Base-by-base conservation (phyloP, 2,113 vertebrate genomes). In the Heliornis fulica region DNA sequence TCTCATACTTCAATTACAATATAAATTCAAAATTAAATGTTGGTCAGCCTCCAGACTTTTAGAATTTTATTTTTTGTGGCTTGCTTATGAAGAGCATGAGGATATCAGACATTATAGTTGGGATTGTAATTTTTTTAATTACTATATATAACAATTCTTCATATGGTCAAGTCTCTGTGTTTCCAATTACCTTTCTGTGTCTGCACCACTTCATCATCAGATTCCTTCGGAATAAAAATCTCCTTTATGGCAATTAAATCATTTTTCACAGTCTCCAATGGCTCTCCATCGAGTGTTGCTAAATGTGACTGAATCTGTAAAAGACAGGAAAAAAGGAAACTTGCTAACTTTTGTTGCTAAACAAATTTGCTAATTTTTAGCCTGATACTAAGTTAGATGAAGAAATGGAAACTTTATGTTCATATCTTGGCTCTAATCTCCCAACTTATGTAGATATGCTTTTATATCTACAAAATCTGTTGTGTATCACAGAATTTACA, bases 221-320 rank as follows among this genome's bases (percentile, higher is more conserved):
- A 97, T 46, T 98, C 98, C 80, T 98, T 98, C 45, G 98, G 97
- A 94, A 98, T 72, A 95, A 99, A 99, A 96, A 99, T 98, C 50
- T 99, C 98, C 96, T 99, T 99, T 96, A 99, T 99, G 76, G 98
- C 97, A 97, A 99, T 98, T 93, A 99, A 98, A 92, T 99, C 98
- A 70, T 97, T 98, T 98, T 99, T 99, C 90, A 99, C 71, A 76
- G 96, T 95, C 71, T 99, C 98, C 96, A 99, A 96, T 64, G 98
- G 97, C 78, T 99, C 98, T 95, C 98, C 98, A 71, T 91, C 94
- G 88, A 99, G 95, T 9, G 98, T 98, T 87, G 98, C 97, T 95
- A 99, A 98, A 97, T 98, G 98, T 9, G 98, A 98, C 95, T 99
- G 99, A 95, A 99, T 98, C 99, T 99, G 95, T 79, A 94, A 92